These are phyloP conservation scores for Azemiops feae DNA, from an alignment of 2,113 vertebrate genomes.

Conservation along the genomic window DNA sequence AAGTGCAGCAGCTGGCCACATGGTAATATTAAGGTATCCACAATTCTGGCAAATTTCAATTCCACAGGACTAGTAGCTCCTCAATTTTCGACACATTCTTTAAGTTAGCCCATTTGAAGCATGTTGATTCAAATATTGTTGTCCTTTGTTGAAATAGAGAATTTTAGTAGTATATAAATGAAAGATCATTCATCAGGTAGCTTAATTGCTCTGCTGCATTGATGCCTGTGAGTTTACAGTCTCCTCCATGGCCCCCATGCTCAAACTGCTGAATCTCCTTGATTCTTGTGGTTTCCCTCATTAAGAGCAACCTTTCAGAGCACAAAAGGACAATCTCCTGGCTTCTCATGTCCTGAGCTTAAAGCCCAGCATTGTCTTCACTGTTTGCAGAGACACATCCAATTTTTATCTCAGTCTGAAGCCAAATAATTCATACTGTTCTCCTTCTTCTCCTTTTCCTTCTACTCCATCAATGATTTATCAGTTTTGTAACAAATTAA, in stretches of 20 bases:
- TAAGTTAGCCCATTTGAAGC: background rate
- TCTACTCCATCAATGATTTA: background rate
- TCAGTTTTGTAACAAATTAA: background rate
- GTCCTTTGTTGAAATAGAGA: background rate
- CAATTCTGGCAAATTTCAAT: background rate
- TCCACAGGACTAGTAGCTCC: too few species aligned
- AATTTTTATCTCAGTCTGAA: background rate
- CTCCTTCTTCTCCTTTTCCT: constrained; percentile 35
- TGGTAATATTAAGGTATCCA: background rate
- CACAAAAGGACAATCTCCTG: background rate
- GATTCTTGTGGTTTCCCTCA: background rate
- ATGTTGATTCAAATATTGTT: background rate
- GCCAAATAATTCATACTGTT: constrained; percentile 39
- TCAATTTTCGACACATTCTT: background rate
- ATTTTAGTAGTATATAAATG: background rate
- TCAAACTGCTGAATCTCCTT: background rate
- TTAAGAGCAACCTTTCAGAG: background rate
- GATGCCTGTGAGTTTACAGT: background rate
- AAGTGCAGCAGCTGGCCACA: background rate
- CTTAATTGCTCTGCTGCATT: background rate
- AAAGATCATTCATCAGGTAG: background rate
- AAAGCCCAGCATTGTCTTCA: background rate
- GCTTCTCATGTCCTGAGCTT: background rate
- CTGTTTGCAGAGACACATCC: background rate
- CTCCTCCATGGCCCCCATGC: background rate